Evolutionary conservation across 2,888 invertebrate genomes (phyloP).

Genomic region (Phrixothrix hirtus): DNA sequence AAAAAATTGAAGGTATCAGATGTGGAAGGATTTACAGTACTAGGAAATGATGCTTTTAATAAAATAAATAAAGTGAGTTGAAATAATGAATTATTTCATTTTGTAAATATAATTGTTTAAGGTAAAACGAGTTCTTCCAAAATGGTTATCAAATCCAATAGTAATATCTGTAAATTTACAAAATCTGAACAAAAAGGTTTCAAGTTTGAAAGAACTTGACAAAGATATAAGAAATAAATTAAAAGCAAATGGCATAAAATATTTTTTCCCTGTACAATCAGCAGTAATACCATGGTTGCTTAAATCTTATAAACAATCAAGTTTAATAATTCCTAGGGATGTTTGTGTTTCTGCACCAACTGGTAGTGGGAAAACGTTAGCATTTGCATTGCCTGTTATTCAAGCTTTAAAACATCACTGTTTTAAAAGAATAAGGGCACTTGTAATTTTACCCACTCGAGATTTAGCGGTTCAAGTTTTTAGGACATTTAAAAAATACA

Average conservation of each 20-base stretch:
- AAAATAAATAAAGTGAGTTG: conserved; percentile 60
- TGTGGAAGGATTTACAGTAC: conserved; percentile 65
- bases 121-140: conserved; percentile 79
- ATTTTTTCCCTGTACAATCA: conserved; percentile 85
- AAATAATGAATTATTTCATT: conserved; percentile 4
- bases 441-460: conserved; percentile 91
- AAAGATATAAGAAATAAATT: conserved; percentile 65
- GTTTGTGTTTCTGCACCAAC: conserved; percentile 97
- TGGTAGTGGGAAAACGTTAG: conserved; percentile 95
- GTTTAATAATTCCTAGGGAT: conserved; percentile 77
- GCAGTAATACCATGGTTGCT: conserved; percentile 78
- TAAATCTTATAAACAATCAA: conserved; percentile 62
- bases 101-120: conserved; percentile 1
- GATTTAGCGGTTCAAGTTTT: conserved; percentile 89
- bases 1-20: conserved; percentile 30
- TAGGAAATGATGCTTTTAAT: conserved; percentile 67
- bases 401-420: conserved; percentile 60
- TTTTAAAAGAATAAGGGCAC: conserved; percentile 68
- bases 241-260: conserved; percentile 69
- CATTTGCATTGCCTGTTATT: conserved; percentile 90
- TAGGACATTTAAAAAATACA: conserved; percentile 77
- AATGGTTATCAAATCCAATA: conserved; percentile 84
- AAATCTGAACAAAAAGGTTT: conserved; percentile 59
- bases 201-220: conserved; percentile 67
- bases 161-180: conserved; percentile 74